Evolutionary conservation across 2,888 invertebrate species (phyloP).

Genomic region (Augochlorella aurata): DNA sequence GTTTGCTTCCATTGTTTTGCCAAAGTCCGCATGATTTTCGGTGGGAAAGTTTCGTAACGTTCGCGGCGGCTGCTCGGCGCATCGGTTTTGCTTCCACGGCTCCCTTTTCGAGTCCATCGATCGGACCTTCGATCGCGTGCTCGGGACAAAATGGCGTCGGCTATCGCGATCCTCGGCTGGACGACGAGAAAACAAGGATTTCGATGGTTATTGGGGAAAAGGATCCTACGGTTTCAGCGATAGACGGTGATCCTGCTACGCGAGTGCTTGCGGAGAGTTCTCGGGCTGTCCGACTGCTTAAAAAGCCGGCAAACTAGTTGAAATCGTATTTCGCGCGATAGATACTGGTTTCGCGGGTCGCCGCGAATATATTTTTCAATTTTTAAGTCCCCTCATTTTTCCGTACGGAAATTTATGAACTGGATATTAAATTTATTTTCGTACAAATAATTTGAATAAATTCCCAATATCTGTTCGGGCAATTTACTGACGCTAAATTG

Average conservation of each 20-base stretch:
- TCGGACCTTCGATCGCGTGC: constrained; percentile 51
- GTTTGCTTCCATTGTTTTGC: too few species aligned
- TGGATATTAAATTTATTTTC: neutral
- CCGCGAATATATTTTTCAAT: too few species aligned
- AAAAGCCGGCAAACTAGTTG: too few species aligned
- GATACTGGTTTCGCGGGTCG: too few species aligned
- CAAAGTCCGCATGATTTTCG: neutral
- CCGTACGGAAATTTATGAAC: neutral
- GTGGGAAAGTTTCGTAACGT: neutral
- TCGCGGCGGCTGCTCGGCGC: neutral
- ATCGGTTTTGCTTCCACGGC: neutral
- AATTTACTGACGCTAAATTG: neutral
- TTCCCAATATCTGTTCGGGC: neutral
- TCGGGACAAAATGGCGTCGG: constrained; percentile 61
- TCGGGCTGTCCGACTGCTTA: too few species aligned
- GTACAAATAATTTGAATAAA: neutral
- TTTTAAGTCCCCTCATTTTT: neutral
- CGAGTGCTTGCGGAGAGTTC: neutral
- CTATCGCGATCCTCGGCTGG: constrained; percentile 25
- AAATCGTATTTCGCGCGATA: too few species aligned
- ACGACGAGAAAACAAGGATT: neutral
- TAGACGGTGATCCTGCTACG: neutral
- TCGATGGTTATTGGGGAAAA: neutral
- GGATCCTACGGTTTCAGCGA: neutral
- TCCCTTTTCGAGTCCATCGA: constrained; percentile 33